A percentile compares a stretch with the other conserved stretches of the same genome.
Evolutionary conservation across 2,888 invertebrate genomes (phyloP).

Genomic region (Drosophila nr. perissopoda): DNA sequence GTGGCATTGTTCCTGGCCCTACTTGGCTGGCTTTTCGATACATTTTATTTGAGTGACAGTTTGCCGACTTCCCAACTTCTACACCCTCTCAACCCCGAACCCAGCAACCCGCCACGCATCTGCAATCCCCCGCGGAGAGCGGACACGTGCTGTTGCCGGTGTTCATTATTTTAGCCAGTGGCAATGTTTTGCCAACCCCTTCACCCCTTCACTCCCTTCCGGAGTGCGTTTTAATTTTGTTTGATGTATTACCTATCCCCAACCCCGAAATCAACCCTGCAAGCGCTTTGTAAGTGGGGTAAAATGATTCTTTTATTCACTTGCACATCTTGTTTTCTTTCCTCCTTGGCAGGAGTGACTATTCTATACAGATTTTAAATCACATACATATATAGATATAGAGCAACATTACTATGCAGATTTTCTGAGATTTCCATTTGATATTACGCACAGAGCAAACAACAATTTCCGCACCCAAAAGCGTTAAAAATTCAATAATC

Average conservation of each 20-base stretch:
- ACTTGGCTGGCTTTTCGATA: constrained; percentile 48
- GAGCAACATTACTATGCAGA: constrained; percentile 63
- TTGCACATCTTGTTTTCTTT: constrained; percentile 26
- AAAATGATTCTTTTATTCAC: constrained; percentile 23
- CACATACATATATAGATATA: not conserved
- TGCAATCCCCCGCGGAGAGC: constrained; percentile 17
- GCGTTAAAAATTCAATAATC: constrained; percentile 59
- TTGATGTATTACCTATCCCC: constrained; percentile 64
- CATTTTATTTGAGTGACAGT: constrained; percentile 71
- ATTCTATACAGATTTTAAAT: constrained; percentile 3
- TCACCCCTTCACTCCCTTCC: constrained; percentile 35
- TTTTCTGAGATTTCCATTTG: constrained; percentile 65
- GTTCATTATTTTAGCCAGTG: constrained; percentile 69
- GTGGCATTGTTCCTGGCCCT: constrained; percentile 9
- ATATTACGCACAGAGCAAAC: constrained; percentile 39
- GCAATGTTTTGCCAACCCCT: constrained; percentile 60
- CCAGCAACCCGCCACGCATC: constrained; percentile 2
- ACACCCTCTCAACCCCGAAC: not conserved
- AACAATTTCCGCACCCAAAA: constrained; percentile 43
- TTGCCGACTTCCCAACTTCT: not conserved
- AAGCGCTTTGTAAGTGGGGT: constrained; percentile 30
- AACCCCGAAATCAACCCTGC: not conserved
- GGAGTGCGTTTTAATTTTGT: constrained; percentile 75
- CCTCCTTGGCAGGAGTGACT: not conserved
- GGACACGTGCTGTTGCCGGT: constrained; percentile 59